phyloP scores from a whole-genome alignment of 2,888 invertebrate genomes.

The Protonemura montana region DNA sequence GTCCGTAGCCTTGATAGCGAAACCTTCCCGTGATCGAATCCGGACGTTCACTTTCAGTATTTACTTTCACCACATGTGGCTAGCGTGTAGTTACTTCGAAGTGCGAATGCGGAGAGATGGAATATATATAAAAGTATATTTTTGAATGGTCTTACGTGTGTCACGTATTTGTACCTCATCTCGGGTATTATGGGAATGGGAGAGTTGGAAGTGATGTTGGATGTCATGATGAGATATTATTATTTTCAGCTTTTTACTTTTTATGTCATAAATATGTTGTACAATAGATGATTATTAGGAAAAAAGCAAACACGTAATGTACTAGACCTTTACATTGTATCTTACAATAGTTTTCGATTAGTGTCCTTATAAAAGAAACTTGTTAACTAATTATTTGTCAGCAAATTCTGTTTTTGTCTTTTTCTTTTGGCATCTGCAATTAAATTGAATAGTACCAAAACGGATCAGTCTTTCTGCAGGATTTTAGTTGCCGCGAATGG shows the following conservation, averaged over 20 bases:
- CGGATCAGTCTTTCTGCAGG: background rate
- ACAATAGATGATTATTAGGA: background rate
- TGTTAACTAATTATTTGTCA: background rate
- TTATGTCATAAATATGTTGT: background rate
- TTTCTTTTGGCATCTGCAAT: background rate
- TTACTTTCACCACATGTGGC: constrained; percentile 13
- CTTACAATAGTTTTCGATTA: background rate
- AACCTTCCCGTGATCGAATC: background rate
- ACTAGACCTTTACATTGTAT: background rate
- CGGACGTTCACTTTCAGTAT: constrained; percentile 19
- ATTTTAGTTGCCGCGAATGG: background rate
- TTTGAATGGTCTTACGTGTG: background rate
- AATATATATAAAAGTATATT: background rate
- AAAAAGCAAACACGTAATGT: background rate
- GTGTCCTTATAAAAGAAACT: background rate
- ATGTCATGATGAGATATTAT: background rate
- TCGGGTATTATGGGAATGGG: background rate
- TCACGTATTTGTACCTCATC: background rate
- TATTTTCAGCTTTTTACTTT: background rate
- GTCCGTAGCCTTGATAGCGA: background rate
- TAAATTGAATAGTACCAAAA: background rate
- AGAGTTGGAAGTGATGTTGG: background rate
- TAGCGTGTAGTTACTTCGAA: background rate
- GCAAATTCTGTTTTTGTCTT: background rate
- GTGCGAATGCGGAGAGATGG: background rate